These are phyloP conservation scores for Temnothorax nylanderi DNA, from an alignment of 1,140 invertebrate genomes.

Conservation along the genomic window DNA sequence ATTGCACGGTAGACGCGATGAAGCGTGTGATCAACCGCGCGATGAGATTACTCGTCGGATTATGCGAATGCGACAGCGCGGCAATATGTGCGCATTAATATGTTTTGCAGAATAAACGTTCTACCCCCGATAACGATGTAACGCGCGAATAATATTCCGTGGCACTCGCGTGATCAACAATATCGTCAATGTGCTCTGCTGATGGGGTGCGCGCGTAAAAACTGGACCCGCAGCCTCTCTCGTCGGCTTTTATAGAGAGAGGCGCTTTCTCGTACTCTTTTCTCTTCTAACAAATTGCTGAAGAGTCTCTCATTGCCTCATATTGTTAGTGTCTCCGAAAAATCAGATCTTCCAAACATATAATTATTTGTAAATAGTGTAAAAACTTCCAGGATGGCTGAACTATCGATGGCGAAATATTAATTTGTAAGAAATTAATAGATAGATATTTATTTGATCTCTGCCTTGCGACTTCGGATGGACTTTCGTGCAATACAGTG, in stretches of 20 bases:
- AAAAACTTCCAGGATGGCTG: not conserved
- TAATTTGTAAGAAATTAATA: not conserved
- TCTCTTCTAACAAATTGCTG: not conserved
- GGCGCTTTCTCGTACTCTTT: not conserved
- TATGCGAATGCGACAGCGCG: constrained; percentile 45
- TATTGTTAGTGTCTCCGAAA: not conserved
- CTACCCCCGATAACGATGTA: constrained; percentile 40
- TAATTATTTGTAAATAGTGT: not conserved
- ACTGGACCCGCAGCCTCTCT: not conserved
- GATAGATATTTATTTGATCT: too few relatives aligned
- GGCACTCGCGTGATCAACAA: constrained; percentile 36
- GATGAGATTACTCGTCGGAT: constrained; percentile 51
- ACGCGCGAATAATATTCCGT: constrained; percentile 21
- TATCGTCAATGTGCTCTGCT: not conserved
- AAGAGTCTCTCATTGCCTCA: not conserved
- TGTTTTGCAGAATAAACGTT: constrained; percentile 54
- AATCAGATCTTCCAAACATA: not conserved
- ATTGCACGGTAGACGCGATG: constrained; percentile 50
- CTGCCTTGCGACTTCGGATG: too few relatives aligned
- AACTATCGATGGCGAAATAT: not conserved
- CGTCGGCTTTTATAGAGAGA: too few relatives aligned
- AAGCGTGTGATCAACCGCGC: constrained; percentile 55
- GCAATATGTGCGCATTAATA: constrained; percentile 48
- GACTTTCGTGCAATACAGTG: too few relatives aligned
- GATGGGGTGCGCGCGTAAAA: not conserved